Evolutionary conservation across 1,140 invertebrate genomes (phyloP).

Genomic region (Potamilus streckersoni): DNA sequence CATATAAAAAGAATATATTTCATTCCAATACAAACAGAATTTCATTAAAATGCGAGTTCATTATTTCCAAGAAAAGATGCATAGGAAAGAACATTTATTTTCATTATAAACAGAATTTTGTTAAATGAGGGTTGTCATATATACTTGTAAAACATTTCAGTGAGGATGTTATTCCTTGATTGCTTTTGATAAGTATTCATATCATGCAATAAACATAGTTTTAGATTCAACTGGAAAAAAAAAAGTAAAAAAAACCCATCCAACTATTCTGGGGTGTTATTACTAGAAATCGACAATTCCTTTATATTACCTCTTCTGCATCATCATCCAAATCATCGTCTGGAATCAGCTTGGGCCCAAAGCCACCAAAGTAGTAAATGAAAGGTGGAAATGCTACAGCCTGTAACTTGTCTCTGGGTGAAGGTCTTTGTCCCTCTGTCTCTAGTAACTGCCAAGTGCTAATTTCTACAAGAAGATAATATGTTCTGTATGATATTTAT

Average conservation of each 20-base stretch:
- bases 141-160: too few relatives aligned
- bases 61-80: too few relatives aligned
- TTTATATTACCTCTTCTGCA: slow-evolving; percentile 33
- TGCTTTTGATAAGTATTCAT: neutral
- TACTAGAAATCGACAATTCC: neutral
- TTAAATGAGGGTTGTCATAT: too few relatives aligned
- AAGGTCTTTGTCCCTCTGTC: slow-evolving; percentile 46
- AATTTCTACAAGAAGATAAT: slow-evolving; percentile 35
- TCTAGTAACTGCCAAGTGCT: slow-evolving; percentile 53
- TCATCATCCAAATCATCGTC: slow-evolving; percentile 45
- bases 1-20: too few relatives aligned
- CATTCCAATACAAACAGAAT: too few relatives aligned
- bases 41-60: too few relatives aligned
- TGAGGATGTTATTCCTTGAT: neutral
- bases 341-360: slow-evolving; percentile 57
- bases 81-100: too few relatives aligned
- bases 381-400: slow-evolving; percentile 51
- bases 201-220: neutral
- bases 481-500: neutral
- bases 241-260: too few relatives aligned
- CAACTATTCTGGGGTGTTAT: neutral
- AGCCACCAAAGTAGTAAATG: slow-evolving; percentile 67
- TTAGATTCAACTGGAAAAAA: neutral
- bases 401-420: slow-evolving; percentile 60
- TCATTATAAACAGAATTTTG: too few relatives aligned